Evolutionary conservation across 2,113 vertebrate genomes (phyloP).

Genomic region (Burhinus oedicnemus): DNA sequence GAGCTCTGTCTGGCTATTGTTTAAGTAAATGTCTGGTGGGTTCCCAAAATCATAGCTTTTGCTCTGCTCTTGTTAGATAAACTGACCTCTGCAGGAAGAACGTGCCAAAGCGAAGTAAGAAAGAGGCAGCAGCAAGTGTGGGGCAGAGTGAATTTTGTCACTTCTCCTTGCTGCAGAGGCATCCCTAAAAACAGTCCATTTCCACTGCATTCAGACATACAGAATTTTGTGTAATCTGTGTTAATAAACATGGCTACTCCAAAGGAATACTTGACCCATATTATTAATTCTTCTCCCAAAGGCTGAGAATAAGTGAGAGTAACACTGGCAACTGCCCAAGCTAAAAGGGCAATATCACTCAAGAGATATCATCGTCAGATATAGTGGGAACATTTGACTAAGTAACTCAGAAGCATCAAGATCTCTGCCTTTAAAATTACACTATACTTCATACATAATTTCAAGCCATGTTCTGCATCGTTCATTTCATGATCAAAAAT

Average conservation of each 20-base stretch:
- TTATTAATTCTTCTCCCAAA: neutral
- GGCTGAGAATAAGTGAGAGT: neutral
- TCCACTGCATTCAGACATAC: neutral
- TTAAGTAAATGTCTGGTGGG: neutral
- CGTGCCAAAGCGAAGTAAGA: neutral
- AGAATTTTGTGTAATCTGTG: neutral
- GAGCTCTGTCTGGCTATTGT: neutral
- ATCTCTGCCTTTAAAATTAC: slow-evolving; percentile 17
- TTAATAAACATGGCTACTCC: neutral
- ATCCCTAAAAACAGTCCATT: neutral
- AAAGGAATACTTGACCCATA: neutral
- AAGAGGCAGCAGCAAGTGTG: neutral
- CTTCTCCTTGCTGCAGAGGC: neutral
- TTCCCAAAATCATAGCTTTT: neutral
- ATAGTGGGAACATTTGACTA: neutral
- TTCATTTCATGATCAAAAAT: slow-evolving; percentile 33
- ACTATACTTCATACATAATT: neutral
- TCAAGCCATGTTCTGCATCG: neutral
- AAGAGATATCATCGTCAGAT: neutral
- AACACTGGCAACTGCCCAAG: neutral
- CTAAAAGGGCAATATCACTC: neutral
- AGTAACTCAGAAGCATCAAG: neutral
- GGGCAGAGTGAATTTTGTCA: neutral
- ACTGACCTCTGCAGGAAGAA: neutral
- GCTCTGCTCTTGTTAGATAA: neutral